Conservation (phyloP, 1,140 invertebrate genomes). For the Heliconius congener region DNA sequence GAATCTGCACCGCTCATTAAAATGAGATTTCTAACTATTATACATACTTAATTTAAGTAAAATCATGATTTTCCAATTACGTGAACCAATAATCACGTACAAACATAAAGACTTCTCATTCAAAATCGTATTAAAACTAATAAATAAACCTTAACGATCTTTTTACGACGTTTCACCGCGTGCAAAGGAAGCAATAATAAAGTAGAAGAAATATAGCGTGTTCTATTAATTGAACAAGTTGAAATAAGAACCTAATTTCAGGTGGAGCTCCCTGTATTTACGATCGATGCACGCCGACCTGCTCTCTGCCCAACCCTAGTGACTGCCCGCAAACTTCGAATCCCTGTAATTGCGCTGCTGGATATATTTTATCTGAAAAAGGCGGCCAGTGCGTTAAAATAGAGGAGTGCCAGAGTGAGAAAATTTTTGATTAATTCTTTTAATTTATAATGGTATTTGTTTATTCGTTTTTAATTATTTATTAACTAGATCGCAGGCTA, state of each 20-base stretch:
- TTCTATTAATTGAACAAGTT: conserved; percentile 17
- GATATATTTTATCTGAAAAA: conserved; percentile 37
- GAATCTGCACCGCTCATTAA: no score
- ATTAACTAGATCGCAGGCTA: no score
- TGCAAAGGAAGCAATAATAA: not conserved
- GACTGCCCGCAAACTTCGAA: conserved; percentile 36
- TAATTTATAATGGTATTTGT: no score
- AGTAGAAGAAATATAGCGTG: conserved; percentile 2
- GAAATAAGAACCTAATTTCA: conserved; percentile 26
- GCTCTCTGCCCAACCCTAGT: conserved; percentile 33
- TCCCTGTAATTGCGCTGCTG: conserved; percentile 38
- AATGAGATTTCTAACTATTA: no score
- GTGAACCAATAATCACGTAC: not conserved
- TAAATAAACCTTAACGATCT: conserved; percentile 4
- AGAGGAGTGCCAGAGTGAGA: conserved; percentile 34
- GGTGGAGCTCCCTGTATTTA: conserved; percentile 28
- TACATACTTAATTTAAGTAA: not conserved
- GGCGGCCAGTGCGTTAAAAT: conserved; percentile 39
- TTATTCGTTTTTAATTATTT: no score
- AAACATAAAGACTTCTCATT: not conserved
- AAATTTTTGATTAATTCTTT: not conserved
- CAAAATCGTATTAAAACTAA: not conserved
- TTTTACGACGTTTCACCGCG: not conserved
- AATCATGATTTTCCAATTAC: not conserved
- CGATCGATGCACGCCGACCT: conserved; percentile 39